phyloP scores from a whole-genome alignment of 92 coral and sea anemone species.

The Meandrina meandrites region DNA sequence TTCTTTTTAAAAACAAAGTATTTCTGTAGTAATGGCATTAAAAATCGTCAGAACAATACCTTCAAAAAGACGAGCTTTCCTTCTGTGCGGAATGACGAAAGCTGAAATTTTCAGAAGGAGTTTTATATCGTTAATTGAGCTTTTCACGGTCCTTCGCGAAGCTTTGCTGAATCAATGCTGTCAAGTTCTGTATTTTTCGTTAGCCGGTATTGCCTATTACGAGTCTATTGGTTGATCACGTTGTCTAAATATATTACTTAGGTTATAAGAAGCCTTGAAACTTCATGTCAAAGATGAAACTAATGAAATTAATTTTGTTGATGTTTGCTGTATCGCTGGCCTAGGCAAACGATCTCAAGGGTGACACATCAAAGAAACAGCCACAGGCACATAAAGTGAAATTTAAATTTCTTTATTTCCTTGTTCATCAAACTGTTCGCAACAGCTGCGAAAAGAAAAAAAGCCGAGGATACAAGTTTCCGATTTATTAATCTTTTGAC shows the following conservation, averaged over 20 bases:
- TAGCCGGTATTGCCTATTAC: no score
- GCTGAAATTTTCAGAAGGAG: no score
- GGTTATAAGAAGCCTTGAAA: background rate
- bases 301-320: background rate
- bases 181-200: no score
- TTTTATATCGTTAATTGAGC: no score
- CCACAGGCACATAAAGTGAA: background rate
- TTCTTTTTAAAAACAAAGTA: no score
- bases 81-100: background rate
- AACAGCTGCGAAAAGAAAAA: background rate
- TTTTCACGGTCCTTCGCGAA: no score
- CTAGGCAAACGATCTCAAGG: background rate
- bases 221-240: background rate
- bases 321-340: background rate
- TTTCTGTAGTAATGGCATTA: background rate
- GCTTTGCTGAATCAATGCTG: no score
- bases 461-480: no score
- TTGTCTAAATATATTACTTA: background rate
- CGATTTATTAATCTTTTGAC: no score
- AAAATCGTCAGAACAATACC: no score
- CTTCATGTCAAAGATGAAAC: background rate
- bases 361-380: background rate
- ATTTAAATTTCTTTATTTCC: background rate
- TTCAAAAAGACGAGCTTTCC: background rate
- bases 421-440: background rate